Conservation (phyloP, 2,113 vertebrate genomes). For the Tringa solitaria region DNA sequence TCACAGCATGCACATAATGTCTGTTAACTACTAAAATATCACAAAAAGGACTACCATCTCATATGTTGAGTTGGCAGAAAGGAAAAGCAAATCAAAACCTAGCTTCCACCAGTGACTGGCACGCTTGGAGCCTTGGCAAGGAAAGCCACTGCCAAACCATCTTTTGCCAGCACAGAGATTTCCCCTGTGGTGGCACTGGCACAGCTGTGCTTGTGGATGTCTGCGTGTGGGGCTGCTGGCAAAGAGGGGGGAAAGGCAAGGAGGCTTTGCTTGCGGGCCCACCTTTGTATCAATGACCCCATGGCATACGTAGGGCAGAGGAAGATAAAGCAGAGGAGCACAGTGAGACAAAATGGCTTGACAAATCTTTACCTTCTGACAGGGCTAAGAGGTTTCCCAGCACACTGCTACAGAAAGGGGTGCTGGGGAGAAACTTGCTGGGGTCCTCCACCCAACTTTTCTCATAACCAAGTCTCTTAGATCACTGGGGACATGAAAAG, state of each 20-base stretch:
- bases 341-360: background rate
- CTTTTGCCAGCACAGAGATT: background rate
- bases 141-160: background rate
- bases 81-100: background rate
- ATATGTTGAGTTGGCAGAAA: background rate
- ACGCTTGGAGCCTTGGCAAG: background rate
- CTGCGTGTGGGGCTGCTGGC: background rate
- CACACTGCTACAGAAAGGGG: fast-evolving
- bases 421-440: background rate
- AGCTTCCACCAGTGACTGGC: background rate
- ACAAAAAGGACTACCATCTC: background rate
- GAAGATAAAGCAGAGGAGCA: background rate
- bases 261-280: fast-evolving
- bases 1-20: background rate
- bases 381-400: background rate
- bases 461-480: background rate
- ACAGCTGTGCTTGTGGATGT: background rate
- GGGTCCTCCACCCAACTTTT: background rate
- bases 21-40: constrained; percentile 7
- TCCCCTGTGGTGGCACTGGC: background rate
- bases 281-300: fast-evolving
- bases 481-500: background rate
- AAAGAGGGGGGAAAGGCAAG: background rate
- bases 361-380: background rate
- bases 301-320: fast-evolving